Percentiles rank a stretch among this genome's conserved stretches.
These are phyloP conservation scores for Numenius phaeopus DNA, from an alignment of 2,797 vertebrate species.

Conservation along the genomic window DNA sequence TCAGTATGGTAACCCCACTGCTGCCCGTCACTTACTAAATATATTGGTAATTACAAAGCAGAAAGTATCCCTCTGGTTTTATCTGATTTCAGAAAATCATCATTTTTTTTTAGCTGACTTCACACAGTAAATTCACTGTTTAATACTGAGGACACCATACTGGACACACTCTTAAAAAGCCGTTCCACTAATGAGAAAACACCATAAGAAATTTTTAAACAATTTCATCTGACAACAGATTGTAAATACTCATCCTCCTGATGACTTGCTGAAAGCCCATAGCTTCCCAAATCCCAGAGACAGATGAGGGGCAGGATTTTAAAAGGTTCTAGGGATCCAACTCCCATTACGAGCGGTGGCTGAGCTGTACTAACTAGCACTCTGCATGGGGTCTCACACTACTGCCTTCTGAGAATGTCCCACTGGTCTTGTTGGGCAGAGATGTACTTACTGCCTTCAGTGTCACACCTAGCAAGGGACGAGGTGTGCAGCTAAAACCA, in stretches of 20 bases:
- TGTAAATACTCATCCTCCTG: background rate
- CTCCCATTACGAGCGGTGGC: rapidly evolving
- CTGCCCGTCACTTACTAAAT: background rate
- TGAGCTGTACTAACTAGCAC: background rate
- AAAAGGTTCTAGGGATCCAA: background rate
- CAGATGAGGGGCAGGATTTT: background rate
- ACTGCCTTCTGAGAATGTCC: background rate
- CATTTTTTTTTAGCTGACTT: background rate
- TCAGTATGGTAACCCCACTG: background rate
- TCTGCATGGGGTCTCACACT: background rate
- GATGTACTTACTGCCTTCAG: background rate
- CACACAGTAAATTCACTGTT: background rate
- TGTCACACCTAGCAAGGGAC: background rate
- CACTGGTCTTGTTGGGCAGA: rapidly evolving
- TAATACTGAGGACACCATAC: background rate
- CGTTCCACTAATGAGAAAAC: background rate
- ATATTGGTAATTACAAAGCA: background rate
- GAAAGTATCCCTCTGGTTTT: background rate
- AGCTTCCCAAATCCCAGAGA: background rate
- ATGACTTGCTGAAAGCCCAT: background rate
- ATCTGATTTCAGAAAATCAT: background rate
- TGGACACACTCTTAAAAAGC: background rate
- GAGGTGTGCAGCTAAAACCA: background rate
- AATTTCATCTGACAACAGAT: background rate
- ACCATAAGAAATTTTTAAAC: background rate